Percentiles rank a stretch among this genome's conserved stretches.
Conservation (phyloP, 2,888 invertebrate species). For the Acanthosepion pharaonis region DNA sequence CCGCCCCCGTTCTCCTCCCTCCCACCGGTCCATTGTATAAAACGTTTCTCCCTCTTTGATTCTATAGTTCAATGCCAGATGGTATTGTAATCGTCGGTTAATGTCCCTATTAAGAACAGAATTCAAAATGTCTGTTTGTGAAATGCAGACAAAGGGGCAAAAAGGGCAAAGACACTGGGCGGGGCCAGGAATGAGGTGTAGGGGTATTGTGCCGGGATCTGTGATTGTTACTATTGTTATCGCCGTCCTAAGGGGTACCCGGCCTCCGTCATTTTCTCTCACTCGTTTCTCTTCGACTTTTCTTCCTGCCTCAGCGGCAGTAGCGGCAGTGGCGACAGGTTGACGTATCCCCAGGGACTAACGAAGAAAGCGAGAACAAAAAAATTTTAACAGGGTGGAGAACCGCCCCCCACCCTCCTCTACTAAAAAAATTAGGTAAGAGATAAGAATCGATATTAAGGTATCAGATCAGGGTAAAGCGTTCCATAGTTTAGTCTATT, state of each 20-base stretch:
- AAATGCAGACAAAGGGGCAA: neutral
- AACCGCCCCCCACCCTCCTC: too few relatives aligned
- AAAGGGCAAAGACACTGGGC: too few relatives aligned
- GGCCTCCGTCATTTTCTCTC: too few relatives aligned
- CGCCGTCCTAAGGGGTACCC: too few relatives aligned
- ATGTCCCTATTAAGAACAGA: neutral
- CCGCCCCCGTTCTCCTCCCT: neutral
- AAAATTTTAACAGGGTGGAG: neutral
- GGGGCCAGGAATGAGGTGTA: too few relatives aligned
- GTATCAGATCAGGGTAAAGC: neutral
- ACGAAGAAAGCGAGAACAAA: neutral
- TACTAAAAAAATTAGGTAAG: neutral
- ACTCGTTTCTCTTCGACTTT: too few relatives aligned
- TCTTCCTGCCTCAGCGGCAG: neutral
- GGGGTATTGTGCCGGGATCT: too few relatives aligned
- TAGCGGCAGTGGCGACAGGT: neutral
- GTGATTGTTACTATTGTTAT: too few relatives aligned
- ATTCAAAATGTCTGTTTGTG: slow-evolving; percentile 33
- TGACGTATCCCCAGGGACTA: neutral
- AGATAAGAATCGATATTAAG: neutral
- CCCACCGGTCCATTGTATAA: neutral
- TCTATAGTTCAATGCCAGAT: neutral
- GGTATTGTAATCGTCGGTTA: neutral
- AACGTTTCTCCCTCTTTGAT: neutral
- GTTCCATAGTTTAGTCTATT: neutral